Evolutionary conservation across 37 sponge, comb jelly and placozoan genomes (phyloP), one percentile per base, ranked within the genome.

Genomic region (Tethya wilhelma): DNA sequence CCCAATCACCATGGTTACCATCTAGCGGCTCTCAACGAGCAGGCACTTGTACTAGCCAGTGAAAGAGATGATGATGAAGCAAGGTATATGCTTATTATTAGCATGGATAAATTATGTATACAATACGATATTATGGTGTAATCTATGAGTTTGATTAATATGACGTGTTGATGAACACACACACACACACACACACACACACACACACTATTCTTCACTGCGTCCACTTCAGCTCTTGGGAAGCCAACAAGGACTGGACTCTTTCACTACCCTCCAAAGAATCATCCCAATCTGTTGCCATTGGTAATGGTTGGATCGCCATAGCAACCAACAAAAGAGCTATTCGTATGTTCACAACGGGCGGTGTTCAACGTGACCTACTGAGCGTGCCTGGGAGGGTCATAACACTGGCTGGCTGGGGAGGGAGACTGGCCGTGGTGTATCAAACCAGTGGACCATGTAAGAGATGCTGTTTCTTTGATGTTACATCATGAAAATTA

Each of bases 281-380:
- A 59, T 41, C 30, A 55, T 64, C 73, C 28, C 44, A 23, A 26
- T 60, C 59, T 32, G 53, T 75, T 44, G 67, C 71, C 38, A 44
- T 85, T 56, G 94, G 94, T 31, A 56, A 78, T 46, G 79, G 68
- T 12, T 93, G 94, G 94, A 63, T 93, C 57, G 90, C 94, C 59
- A 82, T 75, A 40, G 94, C 94, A 59, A 93, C 94, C 36, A 79
- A 67, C 38, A 73, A 59, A 45, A 78, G 76, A 17, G 38, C 62
- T 36, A 31, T 93, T 32, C 59, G 94, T 9, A 25, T 93, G 44
- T 89, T 86, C 37, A 78, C 79, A 14, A n/a, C 82, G 22, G 87
- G 90, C 53, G 94, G 94, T 4, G 56, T 89, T n/a, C 94, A 93
- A 71, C 42, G 39, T 17, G 87, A 86, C 25, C 67, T 89, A 11